Evolutionary conservation across 2,113 vertebrate genomes (phyloP).

Genomic region (Coturnix japonica): DNA sequence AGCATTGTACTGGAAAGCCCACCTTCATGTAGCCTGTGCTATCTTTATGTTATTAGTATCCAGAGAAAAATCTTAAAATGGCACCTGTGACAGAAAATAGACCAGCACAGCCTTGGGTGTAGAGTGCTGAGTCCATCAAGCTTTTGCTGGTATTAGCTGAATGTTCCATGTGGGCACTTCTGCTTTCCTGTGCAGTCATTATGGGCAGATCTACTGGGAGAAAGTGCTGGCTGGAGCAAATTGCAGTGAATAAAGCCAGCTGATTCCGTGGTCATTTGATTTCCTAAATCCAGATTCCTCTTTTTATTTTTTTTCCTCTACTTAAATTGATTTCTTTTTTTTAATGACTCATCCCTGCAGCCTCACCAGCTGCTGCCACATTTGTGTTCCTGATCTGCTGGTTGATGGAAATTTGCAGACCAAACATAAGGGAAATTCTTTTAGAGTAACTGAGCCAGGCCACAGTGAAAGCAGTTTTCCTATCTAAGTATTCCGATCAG

Average conservation of each 20-base stretch:
- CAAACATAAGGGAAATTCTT: background rate
- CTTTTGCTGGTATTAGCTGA: background rate
- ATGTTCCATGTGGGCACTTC: background rate
- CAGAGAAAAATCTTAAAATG: background rate
- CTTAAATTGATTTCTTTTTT: background rate
- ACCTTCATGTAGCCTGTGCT: background rate
- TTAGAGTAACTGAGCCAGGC: background rate
- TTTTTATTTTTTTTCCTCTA: background rate
- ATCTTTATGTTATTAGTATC: background rate
- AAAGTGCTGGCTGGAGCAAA: background rate
- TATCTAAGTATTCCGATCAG: background rate
- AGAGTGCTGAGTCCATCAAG: background rate
- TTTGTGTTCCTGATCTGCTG: background rate
- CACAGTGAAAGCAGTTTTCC: background rate
- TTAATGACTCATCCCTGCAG: background rate
- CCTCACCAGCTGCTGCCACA: background rate
- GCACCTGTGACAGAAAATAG: background rate
- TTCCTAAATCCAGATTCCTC: background rate
- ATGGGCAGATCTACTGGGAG: background rate
- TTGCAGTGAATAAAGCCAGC: slow-evolving; percentile 34
- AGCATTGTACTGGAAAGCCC: background rate
- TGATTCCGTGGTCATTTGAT: background rate
- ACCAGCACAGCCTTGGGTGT: background rate
- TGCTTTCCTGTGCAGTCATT: slow-evolving; percentile 21
- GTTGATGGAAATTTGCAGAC: background rate